phyloP scores from a whole-genome alignment of 2,113 vertebrate species.

The Ceuthmochares aereus region DNA sequence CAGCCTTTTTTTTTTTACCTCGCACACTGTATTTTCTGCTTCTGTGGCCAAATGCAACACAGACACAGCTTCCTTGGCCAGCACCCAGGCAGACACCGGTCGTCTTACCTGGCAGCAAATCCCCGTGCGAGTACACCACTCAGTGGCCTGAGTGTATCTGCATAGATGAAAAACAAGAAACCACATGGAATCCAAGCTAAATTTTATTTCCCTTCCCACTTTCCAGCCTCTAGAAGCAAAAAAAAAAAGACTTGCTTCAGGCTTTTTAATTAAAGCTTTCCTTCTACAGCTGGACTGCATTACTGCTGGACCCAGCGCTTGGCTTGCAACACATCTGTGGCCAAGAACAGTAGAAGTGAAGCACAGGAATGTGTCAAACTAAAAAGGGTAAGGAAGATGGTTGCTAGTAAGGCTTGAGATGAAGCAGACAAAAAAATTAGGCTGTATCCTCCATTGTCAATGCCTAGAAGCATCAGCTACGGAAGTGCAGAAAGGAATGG shows the following conservation, averaged over 20 bases:
- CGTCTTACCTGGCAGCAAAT: constrained; percentile 50
- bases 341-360: not conserved
- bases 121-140: not conserved
- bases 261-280: constrained; percentile 50
- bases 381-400: not conserved
- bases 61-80: constrained; percentile 40
- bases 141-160: not conserved
- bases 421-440: not conserved
- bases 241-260: constrained; percentile 43
- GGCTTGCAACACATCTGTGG: not conserved
- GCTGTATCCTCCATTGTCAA: not conserved
- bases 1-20: not conserved
- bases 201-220: constrained; percentile 1
- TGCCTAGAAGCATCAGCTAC: not conserved
- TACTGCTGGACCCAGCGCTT: not conserved
- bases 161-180: not conserved
- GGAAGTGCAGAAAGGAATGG: not conserved
- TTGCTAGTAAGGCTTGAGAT: not conserved
- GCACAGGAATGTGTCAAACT: not conserved
- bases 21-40: not conserved
- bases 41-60: constrained; percentile 59
- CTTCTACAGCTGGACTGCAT: constrained; percentile 11
- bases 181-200: not conserved
- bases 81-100: not conserved
- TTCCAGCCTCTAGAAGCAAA: constrained; percentile 29